phyloP scores from a whole-genome alignment of 2,113 vertebrate species.

The Parotia lawesii region DNA sequence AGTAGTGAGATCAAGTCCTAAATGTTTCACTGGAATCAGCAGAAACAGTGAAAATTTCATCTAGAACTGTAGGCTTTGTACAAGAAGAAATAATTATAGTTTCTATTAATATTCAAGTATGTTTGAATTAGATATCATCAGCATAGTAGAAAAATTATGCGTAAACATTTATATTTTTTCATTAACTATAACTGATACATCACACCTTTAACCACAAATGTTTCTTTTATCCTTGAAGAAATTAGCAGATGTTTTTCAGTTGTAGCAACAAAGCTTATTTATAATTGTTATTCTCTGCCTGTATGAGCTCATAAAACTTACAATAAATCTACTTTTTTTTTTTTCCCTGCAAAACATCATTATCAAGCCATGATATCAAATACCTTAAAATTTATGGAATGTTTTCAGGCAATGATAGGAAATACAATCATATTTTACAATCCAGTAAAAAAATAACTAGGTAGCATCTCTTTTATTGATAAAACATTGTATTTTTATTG shows the following conservation, averaged over 20 bases:
- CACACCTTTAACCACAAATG: neutral
- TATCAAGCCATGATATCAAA: neutral
- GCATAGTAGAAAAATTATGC: neutral
- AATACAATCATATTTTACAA: slow-evolving; percentile 27
- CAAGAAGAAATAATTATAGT: neutral
- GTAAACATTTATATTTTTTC: neutral
- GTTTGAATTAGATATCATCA: neutral
- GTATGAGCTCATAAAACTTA: neutral
- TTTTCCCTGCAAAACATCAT: neutral
- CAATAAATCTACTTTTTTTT: neutral
- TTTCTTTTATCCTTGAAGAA: neutral
- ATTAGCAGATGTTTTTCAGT: neutral
- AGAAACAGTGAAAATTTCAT: neutral
- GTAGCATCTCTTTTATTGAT: neutral
- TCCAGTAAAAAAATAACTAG: slow-evolving; percentile 46
- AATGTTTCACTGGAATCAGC: neutral
- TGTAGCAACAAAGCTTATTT: neutral
- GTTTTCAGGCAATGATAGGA: slow-evolving; percentile 26
- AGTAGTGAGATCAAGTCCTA: neutral
- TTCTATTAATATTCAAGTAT: neutral
- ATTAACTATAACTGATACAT: neutral
- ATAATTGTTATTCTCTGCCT: neutral
- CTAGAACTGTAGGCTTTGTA: neutral
- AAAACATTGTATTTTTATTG: slow-evolving; percentile 13
- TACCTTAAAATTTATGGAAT: neutral